Base-by-base conservation (phyloP, 2,888 invertebrate genomes). In the Catocala nupta region DNA sequence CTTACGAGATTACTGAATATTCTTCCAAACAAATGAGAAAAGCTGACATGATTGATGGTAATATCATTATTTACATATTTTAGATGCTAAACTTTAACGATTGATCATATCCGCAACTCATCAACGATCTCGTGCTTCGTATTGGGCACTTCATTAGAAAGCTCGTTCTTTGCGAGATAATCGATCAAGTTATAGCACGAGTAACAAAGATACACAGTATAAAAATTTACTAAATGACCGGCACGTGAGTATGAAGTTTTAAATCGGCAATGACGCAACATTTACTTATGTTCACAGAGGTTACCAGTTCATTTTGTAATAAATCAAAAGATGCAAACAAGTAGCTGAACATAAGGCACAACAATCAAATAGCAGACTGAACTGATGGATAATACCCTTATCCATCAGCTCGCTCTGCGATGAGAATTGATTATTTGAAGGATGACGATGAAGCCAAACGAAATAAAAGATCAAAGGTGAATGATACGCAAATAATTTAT, bases 1-100 rank as follows among this genome's bases (percentile, higher is more conserved):
- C n/a, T 34, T 33, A 73, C 63, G 62, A 74, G 71, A 78, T 75
- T 62, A 74, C 70, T 51, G 54, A 73, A 70, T 74, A 71, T 47
- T 59, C 55, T 68, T 67, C 55, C 50, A 64, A 63, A 68, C 39
- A 65, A 74, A 73, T 56, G 65, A 70, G 68, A 71, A 68, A 51
- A 49, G 70, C 65, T 70, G 75, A 72, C 70, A 70, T 68, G 71
- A 68, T 67, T n/a, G 58, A 73, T 62, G 50, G 33, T 51, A 62
- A 39, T 39, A 39, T 39, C 58, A 63, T 43, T 70, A 67, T 61
- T 60, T 69, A 70, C 66, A 67, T 67, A 73, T 51, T 59, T 73
- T 49, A 25, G 25, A 10, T 36, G 48, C n/a, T 33, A 45, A 45
- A 45, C n/a, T 45, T 13, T 45, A 12, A 45, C 8, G 10, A 12